A percentile compares a stretch with the other conserved stretches of the same genome.
Conservation (phyloP, 2,888 invertebrate genomes). For the Lycaena phlaeas region DNA sequence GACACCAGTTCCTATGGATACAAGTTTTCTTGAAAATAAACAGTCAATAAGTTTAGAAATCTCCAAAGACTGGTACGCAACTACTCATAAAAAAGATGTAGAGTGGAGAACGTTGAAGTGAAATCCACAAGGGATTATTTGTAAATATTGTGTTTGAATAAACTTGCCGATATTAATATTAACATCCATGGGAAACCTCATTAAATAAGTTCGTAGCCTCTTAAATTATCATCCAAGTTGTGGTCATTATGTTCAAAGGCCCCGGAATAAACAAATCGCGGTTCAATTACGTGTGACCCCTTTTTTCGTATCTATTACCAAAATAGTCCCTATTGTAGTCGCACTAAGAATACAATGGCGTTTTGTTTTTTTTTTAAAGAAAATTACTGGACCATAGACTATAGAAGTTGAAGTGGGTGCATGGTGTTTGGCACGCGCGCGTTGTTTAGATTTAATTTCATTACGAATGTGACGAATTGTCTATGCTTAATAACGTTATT, state of each 20-base stretch:
- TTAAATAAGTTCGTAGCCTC: slow-evolving; percentile 18
- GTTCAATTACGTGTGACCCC: slow-evolving; percentile 55
- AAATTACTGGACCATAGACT: not conserved
- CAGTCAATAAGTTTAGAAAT: too few relatives aligned
- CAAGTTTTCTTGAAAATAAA: too few relatives aligned
- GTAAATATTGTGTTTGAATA: not conserved
- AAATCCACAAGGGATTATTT: too few relatives aligned
- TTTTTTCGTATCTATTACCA: slow-evolving; percentile 20
- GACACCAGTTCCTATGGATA: too few relatives aligned
- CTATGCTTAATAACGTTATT: slow-evolving; percentile 17
- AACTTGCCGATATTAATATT: slow-evolving; percentile 3
- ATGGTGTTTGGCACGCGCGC: slow-evolving; percentile 49
- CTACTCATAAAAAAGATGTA: too few relatives aligned
- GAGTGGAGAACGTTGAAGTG: too few relatives aligned
- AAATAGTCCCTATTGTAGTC: slow-evolving; percentile 3
- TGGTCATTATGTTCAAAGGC: slow-evolving; percentile 31
- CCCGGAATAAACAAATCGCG: slow-evolving; percentile 43
- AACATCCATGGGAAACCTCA: slow-evolving; percentile 23
- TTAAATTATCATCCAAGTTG: slow-evolving; percentile 30
- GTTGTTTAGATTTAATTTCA: slow-evolving; percentile 56
- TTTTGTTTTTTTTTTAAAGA: slow-evolving; percentile 29
- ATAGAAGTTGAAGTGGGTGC: slow-evolving; percentile 47
- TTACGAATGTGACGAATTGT: slow-evolving; percentile 44
- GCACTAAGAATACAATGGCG: not conserved
- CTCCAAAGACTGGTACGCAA: too few relatives aligned